phyloP scores from a whole-genome alignment of 2,888 invertebrate genomes.

The Geophilus truncorum region DNA sequence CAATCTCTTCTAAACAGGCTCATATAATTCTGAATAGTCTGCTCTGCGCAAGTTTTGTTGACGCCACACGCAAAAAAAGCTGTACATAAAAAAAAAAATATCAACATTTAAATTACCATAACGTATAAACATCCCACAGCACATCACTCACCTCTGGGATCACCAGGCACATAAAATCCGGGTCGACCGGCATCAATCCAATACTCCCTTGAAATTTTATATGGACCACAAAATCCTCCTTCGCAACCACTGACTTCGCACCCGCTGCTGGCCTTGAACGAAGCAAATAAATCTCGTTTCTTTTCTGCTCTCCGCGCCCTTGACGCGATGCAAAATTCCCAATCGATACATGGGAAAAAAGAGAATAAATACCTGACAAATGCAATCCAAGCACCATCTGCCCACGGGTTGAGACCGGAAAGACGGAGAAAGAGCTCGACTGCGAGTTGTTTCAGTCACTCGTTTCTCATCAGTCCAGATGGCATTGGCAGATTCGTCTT shows the following conservation, averaged over 20 bases:
- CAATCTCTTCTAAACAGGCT: slow-evolving; percentile 38
- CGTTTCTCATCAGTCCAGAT: neutral
- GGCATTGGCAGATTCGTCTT: slow-evolving; percentile 15
- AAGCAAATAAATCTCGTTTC: neutral
- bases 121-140: too few species aligned
- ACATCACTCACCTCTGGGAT: slow-evolving; percentile 17
- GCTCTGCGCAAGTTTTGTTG: slow-evolving; percentile 27
- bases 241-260: neutral
- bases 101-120: neutral
- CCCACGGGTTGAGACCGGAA: neutral
- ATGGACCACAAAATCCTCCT: slow-evolving; percentile 65
- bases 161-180: slow-evolving; percentile 38
- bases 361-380: slow-evolving; percentile 26
- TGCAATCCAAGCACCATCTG: slow-evolving; percentile 32
- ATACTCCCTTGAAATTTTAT: slow-evolving; percentile 78
- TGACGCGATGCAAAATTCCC: neutral
- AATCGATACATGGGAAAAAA: neutral
- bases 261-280: slow-evolving; percentile 13
- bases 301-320: neutral
- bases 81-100: neutral
- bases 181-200: slow-evolving; percentile 68
- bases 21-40: neutral
- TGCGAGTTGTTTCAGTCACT: neutral
- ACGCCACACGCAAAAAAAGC: slow-evolving; percentile 18
- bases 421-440: neutral